phyloP scores from a whole-genome alignment of 2,888 invertebrate genomes.

The Brachypterus glaber region DNA sequence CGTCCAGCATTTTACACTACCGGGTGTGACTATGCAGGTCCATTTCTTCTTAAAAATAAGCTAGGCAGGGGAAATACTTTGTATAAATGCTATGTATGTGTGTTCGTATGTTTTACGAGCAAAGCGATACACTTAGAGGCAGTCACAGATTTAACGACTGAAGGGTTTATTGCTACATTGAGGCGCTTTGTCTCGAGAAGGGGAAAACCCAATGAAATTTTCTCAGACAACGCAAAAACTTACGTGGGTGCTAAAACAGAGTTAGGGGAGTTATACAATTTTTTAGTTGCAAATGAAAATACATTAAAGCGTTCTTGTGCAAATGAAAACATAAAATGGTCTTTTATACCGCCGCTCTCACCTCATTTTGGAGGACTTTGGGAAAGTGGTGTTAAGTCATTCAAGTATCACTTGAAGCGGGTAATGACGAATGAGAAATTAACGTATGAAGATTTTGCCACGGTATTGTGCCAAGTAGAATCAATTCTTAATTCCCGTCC shows the following conservation, averaged over 20 bases:
- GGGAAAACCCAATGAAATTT: slow-evolving; percentile 11
- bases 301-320: too few species aligned
- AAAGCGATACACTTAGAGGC: slow-evolving; percentile 26
- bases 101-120: slow-evolving; percentile 21
- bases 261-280: too few species aligned
- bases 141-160: slow-evolving; percentile 17
- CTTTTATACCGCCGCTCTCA: too few species aligned
- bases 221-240: slow-evolving; percentile 25
- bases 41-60: slow-evolving; percentile 17
- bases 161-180: slow-evolving; percentile 16
- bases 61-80: slow-evolving; percentile 17
- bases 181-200: slow-evolving; percentile 15
- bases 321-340: too few species aligned
- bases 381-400: too few species aligned
- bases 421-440: too few species aligned
- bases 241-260: slow-evolving; percentile 20
- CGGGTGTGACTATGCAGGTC: slow-evolving; percentile 24
- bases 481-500: too few species aligned
- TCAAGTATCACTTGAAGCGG: too few species aligned
- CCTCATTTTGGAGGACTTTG: too few species aligned
- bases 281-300: too few species aligned
- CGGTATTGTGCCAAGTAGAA: too few species aligned
- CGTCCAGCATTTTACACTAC: slow-evolving; percentile 12
- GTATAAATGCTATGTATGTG: slow-evolving; percentile 19
- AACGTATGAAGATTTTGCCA: too few species aligned